A percentile compares a stretch with the other conserved stretches of the same genome.
Conservation (phyloP, 1,140 invertebrate genomes). For the Pinna nobilis region DNA sequence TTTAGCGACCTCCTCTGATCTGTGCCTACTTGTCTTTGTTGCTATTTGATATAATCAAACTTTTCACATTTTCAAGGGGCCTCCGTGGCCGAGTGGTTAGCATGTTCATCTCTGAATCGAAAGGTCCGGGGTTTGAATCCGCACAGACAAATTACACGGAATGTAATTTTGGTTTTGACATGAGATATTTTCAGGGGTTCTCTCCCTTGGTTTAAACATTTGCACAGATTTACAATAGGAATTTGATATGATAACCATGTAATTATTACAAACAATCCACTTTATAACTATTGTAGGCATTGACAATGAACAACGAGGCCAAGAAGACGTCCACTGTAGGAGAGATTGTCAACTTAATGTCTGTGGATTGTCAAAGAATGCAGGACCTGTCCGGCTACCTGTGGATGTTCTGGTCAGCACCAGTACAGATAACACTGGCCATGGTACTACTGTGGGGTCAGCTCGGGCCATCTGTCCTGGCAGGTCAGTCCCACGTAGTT, state of each 20-base stretch:
- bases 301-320: conserved; percentile 54
- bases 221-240: no score
- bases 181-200: no score
- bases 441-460: conserved; percentile 93
- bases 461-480: conserved; percentile 72
- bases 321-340: conserved; percentile 76
- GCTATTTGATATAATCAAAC: no score
- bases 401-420: conserved; percentile 97
- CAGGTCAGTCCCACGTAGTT: conserved; percentile 57
- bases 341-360: conserved; percentile 79
- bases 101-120: no score
- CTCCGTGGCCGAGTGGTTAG: no score
- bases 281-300: background rate
- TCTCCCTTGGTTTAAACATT: no score
- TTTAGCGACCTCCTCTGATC: no score
- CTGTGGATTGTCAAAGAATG: conserved; percentile 75
- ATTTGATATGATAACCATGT: background rate
- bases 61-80: no score
- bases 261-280: background rate
- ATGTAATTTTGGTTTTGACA: no score
- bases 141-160: no score
- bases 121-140: no score
- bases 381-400: conserved; percentile 81
- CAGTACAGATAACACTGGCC: conserved; percentile 81
- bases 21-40: no score